Percentiles rank a stretch among this genome's conserved stretches.
Evolutionary conservation across 2,113 vertebrate species (phyloP).

Genomic region (Jaculus jaculus): DNA sequence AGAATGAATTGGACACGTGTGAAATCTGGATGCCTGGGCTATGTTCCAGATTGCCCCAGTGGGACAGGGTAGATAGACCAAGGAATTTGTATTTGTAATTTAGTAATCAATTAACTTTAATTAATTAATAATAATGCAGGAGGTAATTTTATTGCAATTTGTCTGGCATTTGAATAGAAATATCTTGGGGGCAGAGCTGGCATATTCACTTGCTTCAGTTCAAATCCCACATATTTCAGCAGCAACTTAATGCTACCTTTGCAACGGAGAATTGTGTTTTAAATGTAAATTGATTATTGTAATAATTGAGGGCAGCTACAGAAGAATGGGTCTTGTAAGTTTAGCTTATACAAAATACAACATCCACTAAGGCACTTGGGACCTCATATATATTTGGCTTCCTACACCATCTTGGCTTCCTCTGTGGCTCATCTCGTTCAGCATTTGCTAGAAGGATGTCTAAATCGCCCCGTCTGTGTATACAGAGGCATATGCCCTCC

Average conservation of each 20-base stretch:
- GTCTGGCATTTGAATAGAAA: slow-evolving; percentile 25
- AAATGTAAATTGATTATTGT: neutral
- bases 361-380: neutral
- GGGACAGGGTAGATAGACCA: neutral
- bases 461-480: fast-evolving
- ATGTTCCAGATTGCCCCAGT: neutral
- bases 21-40: neutral
- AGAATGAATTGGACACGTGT: neutral
- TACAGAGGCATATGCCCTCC: fast-evolving
- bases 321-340: neutral
- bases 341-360: neutral
- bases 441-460: neutral
- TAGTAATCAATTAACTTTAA: neutral
- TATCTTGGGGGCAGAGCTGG: neutral
- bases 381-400: neutral
- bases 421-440: neutral
- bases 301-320: neutral
- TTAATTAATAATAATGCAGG: neutral
- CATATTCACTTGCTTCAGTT: neutral
- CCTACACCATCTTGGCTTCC: neutral
- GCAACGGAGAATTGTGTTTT: neutral
- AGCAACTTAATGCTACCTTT: neutral
- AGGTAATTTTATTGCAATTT: neutral
- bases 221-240: neutral
- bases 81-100: slow-evolving; percentile 15